Evolutionary conservation across 2,113 vertebrate genomes (phyloP).

Genomic region (Peromyscus polionotus): DNA sequence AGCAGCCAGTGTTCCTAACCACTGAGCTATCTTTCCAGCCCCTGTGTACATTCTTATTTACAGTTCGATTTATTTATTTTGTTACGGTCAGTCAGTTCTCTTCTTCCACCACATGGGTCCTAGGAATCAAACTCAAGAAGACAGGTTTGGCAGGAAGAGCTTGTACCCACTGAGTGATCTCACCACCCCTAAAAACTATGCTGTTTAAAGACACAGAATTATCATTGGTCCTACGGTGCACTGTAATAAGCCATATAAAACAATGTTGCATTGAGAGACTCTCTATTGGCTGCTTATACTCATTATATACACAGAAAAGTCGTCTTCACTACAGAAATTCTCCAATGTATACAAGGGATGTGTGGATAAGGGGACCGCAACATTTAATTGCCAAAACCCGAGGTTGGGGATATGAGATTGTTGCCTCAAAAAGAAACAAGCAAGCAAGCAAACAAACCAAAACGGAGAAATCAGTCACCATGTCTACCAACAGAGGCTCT

Average conservation of each 20-base stretch:
- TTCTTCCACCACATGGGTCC: not conserved
- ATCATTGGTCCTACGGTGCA: constrained; percentile 11
- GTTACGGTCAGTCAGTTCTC: too few relatives aligned
- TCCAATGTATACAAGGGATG: not conserved
- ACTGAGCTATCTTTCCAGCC: not conserved
- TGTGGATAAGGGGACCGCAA: not conserved
- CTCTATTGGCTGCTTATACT: not conserved
- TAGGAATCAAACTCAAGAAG: not conserved
- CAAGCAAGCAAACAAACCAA: not conserved
- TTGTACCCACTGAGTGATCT: not conserved
- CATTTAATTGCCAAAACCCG: not conserved
- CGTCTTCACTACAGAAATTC: not conserved
- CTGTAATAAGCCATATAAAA: not conserved
- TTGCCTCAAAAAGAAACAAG: not conserved
- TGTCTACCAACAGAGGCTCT: not conserved
- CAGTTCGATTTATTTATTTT: not conserved
- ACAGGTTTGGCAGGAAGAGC: not conserved
- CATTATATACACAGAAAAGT: not conserved
- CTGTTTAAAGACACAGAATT: constrained; percentile 21
- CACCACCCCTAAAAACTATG: not conserved
- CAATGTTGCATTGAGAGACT: not conserved
- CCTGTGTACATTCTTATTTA: not conserved
- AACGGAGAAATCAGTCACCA: not conserved
- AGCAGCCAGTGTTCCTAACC: not conserved
- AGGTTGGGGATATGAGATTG: not conserved